Evolutionary conservation across 1,140 invertebrate genomes (phyloP), one percentile per base, ranked within the genome.

Genomic region (Lucilia cuprina): DNA sequence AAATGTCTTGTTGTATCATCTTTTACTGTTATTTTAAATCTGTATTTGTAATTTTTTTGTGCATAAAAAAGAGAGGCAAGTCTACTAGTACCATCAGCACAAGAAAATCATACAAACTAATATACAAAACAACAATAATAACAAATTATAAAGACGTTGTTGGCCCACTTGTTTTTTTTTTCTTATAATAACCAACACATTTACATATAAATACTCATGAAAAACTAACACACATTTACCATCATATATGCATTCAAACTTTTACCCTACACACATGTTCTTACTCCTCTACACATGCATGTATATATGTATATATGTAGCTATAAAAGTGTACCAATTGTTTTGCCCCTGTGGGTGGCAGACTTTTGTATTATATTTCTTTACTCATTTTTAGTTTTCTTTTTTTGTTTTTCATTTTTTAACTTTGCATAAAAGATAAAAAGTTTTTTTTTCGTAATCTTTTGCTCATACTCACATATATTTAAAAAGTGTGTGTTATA

Each of bases 101-200:
- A n/a, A n/a, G n/a, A n/a, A n/a, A n/a, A n/a, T n/a, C n/a, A n/a
- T n/a, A n/a, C n/a, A n/a, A n/a, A n/a, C n/a, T n/a, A n/a, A n/a
- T n/a, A n/a, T n/a, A n/a, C n/a, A n/a, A n/a, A 70, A 70, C 65
- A 70, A 70, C 65, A 70, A 70, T 70, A 70, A 70, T 70, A 70
- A 70, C 65, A 70, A 70, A 70, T 70, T 70, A 70, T 70, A 70
- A 70, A 70, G 65, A 70, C 19, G 65, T 21, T 70, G n/a, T 70
- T 70, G 65, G 65, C 65, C 65, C 65, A 70, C 65, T 70, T 70
- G 65, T 70, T 70, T 21, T 60, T 17, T n/a, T 5, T 60, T 14
- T 60, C n/a, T 13, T 14, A 41, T 8, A 41, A 41, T 5, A 8
- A 41, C n/a, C n/a, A n/a, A n/a, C n/a, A n/a, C n/a, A n/a, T n/a